These are phyloP conservation scores for Mimas tiliae DNA, from an alignment of 2,888 invertebrate genomes.

Conservation along the genomic window DNA sequence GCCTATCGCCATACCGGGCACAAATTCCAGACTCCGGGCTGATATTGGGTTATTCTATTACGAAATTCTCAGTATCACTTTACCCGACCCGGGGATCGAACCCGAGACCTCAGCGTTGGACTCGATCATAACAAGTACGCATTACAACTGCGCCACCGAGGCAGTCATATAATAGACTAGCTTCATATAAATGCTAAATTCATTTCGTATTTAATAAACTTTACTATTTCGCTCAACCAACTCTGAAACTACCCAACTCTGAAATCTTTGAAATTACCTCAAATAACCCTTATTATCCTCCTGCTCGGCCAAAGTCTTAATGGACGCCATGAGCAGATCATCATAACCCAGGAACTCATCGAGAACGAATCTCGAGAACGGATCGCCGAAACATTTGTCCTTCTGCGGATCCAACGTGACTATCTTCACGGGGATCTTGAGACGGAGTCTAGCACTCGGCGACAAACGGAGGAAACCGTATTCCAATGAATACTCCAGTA, in stretches of 20 bases:
- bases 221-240: no score
- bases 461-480: slow-evolving; percentile 97
- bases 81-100: no score
- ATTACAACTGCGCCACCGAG: no score
- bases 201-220: no score
- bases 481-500: slow-evolving; percentile 98
- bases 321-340: slow-evolving; percentile 97
- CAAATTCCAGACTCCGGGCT: no score
- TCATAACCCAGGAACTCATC: slow-evolving; percentile 98
- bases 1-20: no score
- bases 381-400: slow-evolving; percentile 97
- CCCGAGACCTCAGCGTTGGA: no score
- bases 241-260: background rate
- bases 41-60: no score
- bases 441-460: slow-evolving; percentile 91
- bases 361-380: slow-evolving; percentile 94
- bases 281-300: slow-evolving; percentile 98
- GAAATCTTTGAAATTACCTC: slow-evolving; percentile 77
- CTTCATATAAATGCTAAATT: no score
- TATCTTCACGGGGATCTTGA: slow-evolving; percentile 96
- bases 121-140: no score
- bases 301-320: slow-evolving; percentile 97
- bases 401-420: slow-evolving; percentile 94
- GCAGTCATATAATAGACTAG: no score
- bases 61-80: no score